These are phyloP conservation scores for Synanthedon vespiformis DNA, from an alignment of 2,888 invertebrate species.

Conservation along the genomic window DNA sequence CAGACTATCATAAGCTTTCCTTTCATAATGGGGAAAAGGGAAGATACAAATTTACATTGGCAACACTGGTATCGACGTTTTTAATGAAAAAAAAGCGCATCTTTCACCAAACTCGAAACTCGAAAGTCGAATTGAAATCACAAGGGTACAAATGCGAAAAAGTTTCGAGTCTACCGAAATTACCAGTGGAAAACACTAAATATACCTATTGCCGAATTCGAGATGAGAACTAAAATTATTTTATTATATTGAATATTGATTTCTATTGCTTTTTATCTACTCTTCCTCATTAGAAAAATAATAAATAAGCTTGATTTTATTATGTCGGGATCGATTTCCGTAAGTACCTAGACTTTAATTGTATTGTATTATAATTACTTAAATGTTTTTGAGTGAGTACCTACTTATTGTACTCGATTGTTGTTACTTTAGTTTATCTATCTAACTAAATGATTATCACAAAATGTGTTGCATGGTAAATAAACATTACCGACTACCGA, in stretches of 20 bases:
- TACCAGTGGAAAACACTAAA: not conserved
- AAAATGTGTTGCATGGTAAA: too few relatives aligned
- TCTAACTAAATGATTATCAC: too few relatives aligned
- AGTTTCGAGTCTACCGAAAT: not conserved
- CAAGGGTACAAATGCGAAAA: too few relatives aligned
- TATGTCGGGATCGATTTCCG: not conserved
- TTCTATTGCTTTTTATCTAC: not conserved
- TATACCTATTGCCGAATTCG: not conserved
- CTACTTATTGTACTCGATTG: not conserved
- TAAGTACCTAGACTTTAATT: not conserved
- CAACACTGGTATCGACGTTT: too few relatives aligned
- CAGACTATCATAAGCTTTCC: too few relatives aligned
- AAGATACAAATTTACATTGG: too few relatives aligned
- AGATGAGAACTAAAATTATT: constrained; percentile 1
- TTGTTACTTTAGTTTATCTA: not conserved
- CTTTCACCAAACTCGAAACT: too few relatives aligned
- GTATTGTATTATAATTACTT: not conserved
- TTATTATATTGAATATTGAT: not conserved
- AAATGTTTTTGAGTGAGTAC: not conserved
- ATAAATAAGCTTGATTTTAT: not conserved
- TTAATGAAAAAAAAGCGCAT: too few relatives aligned
- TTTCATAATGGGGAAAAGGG: too few relatives aligned
- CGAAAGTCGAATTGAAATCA: too few relatives aligned
- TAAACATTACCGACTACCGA: too few relatives aligned
- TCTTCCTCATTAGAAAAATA: not conserved